Base-by-base conservation (phyloP, 2,797 vertebrate species). In the Sebastiscus albofasciatus region DNA sequence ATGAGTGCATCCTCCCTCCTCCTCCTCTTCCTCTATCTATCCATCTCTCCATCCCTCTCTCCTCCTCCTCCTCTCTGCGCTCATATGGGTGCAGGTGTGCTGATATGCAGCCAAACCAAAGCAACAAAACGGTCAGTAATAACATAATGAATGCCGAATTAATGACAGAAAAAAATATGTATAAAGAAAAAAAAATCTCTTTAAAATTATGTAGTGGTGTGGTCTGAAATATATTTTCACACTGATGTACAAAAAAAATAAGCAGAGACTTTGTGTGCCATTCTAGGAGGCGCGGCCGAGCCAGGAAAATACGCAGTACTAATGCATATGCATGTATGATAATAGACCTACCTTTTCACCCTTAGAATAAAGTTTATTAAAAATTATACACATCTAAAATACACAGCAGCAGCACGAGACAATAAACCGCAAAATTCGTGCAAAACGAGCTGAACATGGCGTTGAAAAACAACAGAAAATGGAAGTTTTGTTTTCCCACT, bases 291-390 rank as follows among this genome's bases (percentile, higher is more conserved):
- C 90, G 94, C 93, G 93, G 94, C 91, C 91, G 84, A 90, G 85
- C 74, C 68, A 72, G 86, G 90, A 96, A 96, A 96, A 96, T 94
- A 95, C 95, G 95, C 96, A 96, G 95, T 95, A 91, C 94, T 94
- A 88, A 95, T 95, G 92, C 95, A 95, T 95, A 94, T 95, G 94
- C 94, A 95, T 94, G 90, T 92, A 85, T 93, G 90, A 91, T 93
- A 94, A 95, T 94, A 89, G 85, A 90, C 69, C 80, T 75, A 75
- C 78, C 79, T 86, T 90, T 83, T 83, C 72, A 64, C 66, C 64
- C 49, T 74, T 73, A 60, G 87, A 89, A 90, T 64, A 55, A 78
- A 83, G 39, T 81, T 88, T 74, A 77, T 74, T 49, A 82, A 86
- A 73, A 82, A 76, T 71, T 1, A 39, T 3, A 86, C 36, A 34